These are phyloP conservation scores for Lophura nycthemera DNA, from an alignment of 2,113 vertebrate genomes.

Conservation along the genomic window DNA sequence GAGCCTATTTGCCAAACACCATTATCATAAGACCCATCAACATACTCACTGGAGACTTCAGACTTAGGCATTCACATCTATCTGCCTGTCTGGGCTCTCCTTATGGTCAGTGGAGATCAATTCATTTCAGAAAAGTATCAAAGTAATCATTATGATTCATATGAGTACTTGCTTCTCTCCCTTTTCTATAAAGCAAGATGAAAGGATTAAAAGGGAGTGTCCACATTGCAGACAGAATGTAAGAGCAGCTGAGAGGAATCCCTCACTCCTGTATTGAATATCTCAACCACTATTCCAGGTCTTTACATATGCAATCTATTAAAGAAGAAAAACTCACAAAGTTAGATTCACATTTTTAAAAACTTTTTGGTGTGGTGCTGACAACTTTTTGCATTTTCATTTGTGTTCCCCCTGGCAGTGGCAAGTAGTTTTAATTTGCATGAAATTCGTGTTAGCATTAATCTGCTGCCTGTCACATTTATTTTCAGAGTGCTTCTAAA, in stretches of 20 bases:
- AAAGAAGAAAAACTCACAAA: background rate
- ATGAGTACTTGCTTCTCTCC: background rate
- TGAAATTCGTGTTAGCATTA: background rate
- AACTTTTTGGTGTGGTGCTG: background rate
- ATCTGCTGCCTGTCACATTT: background rate
- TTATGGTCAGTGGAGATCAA: background rate
- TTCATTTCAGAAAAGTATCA: background rate
- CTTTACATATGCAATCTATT: background rate
- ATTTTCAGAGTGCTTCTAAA: constrained; percentile 4
- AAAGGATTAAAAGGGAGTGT: background rate
- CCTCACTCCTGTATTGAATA: background rate
- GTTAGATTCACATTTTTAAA: background rate
- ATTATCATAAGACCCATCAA: background rate
- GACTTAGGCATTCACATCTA: background rate
- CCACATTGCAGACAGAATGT: background rate
- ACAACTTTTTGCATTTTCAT: background rate
- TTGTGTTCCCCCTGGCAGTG: background rate
- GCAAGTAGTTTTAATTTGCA: background rate
- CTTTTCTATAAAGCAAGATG: rapidly evolving
- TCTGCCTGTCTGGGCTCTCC: background rate
- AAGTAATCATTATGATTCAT: background rate
- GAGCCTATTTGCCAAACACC: background rate
- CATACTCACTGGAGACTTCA: background rate
- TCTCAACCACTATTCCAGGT: background rate
- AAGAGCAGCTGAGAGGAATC: background rate